phyloP scores from a whole-genome alignment of 2,888 invertebrate species.

The Elmis aenea region DNA sequence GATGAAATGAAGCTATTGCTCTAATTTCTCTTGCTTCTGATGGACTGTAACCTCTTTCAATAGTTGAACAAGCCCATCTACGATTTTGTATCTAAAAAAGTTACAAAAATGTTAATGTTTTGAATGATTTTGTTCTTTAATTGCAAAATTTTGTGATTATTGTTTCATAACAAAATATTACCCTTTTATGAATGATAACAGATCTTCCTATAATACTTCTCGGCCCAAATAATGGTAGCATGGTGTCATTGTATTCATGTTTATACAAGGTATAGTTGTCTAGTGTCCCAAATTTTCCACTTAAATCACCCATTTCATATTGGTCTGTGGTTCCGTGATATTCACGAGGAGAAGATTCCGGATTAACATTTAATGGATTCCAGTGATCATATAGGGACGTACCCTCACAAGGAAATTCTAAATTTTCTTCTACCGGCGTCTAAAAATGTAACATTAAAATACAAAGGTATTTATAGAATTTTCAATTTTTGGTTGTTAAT shows the following conservation, averaged over 20 bases:
- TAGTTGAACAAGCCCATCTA: conserved; percentile 79
- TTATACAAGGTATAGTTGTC: conserved; percentile 57
- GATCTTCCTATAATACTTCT: conserved; percentile 82
- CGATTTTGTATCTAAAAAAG: conserved; percentile 48
- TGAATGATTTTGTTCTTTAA: conserved; percentile 1
- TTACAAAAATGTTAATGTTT: conserved; percentile 1
- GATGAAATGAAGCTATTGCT: conserved; percentile 88
- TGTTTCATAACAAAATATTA: conserved; percentile 26
- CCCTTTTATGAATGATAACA: conserved; percentile 73
- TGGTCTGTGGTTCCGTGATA: conserved; percentile 73
- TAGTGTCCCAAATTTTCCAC: conserved; percentile 78
- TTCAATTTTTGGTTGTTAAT: no score
- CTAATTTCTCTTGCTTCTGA: conserved; percentile 80
- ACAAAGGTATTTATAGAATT: no score
- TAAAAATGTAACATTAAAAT: conserved; percentile 41
- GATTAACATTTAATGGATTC: conserved; percentile 75
- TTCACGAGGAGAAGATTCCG: conserved; percentile 52
- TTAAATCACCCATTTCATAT: conserved; percentile 81
- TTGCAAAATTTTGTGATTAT: conserved; percentile 1
- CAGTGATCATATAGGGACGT: conserved; percentile 79
- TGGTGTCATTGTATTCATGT: conserved; percentile 70
- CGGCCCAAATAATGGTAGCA: conserved; percentile 74
- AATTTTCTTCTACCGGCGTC: conserved; percentile 76
- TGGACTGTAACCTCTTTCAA: conserved; percentile 83
- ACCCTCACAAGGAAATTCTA: conserved; percentile 83